Percentiles rank a stretch among this genome's conserved stretches.
These are phyloP conservation scores for Lamproptera curius DNA, from an alignment of 2,888 invertebrate species.

Conservation along the genomic window DNA sequence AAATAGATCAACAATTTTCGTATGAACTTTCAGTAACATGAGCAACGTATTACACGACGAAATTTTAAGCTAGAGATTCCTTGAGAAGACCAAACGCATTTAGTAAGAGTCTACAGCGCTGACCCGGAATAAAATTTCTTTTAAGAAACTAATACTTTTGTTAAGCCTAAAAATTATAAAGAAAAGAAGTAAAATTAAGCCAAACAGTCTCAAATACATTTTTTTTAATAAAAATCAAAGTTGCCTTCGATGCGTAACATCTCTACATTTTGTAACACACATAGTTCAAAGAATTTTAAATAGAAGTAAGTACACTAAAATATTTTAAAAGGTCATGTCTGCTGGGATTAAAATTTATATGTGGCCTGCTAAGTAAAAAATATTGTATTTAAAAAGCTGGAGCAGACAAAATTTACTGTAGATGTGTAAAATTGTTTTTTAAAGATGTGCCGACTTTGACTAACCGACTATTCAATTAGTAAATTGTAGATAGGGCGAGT, in stretches of 20 bases:
- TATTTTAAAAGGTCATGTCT: neutral
- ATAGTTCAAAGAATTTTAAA: neutral
- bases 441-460: too few species aligned
- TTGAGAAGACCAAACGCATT: neutral
- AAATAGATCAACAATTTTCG: conserved; percentile 21
- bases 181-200: conserved; percentile 2
- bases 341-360: too few species aligned
- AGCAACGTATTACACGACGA: neutral
- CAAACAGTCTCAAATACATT: conserved; percentile 24
- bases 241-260: conserved; percentile 9
- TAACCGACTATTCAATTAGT: too few species aligned
- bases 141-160: neutral
- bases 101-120: too few species aligned
- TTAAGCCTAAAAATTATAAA: conserved; percentile 1
- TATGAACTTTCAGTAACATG: conserved; percentile 5
- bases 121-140: neutral
- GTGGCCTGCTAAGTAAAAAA: too few species aligned
- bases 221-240: conserved; percentile 14
- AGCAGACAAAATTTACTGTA: too few species aligned
- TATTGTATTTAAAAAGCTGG: too few species aligned
- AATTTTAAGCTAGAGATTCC: conserved; percentile 2
- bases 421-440: too few species aligned
- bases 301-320: conserved; percentile 10
- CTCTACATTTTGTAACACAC: neutral
- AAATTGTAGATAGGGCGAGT: too few species aligned